Evolutionary conservation across 1,140 invertebrate species (phyloP).

Genomic region (Scaptomyza montana): DNA sequence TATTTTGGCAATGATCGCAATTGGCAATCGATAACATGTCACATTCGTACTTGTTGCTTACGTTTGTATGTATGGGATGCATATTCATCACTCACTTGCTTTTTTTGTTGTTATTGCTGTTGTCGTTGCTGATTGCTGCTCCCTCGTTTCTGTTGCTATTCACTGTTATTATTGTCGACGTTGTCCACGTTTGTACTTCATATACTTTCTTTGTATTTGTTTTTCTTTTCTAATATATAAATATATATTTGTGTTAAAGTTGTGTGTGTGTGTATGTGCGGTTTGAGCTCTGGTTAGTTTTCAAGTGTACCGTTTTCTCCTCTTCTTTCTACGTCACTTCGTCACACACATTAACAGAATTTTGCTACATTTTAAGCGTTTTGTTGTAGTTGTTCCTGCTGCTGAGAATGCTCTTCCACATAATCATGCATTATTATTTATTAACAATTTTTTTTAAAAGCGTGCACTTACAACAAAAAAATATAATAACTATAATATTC

Average conservation of each 20-base stretch:
- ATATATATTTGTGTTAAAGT: slow-evolving; percentile 17
- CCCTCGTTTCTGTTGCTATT: slow-evolving; percentile 29
- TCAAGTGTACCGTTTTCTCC: slow-evolving; percentile 20
- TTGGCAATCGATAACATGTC: slow-evolving; percentile 30
- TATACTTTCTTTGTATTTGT: slow-evolving; percentile 31
- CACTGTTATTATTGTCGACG: slow-evolving; percentile 34
- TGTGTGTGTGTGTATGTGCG: slow-evolving; percentile 17
- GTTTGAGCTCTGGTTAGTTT: slow-evolving; percentile 38
- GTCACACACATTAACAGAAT: slow-evolving; percentile 48
- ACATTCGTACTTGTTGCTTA: slow-evolving; percentile 5
- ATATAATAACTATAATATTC: neutral
- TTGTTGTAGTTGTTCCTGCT: slow-evolving; percentile 25
- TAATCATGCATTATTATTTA: neutral
- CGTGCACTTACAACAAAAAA: slow-evolving; percentile 44
- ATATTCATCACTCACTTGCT: slow-evolving; percentile 34
- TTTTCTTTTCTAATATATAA: slow-evolving; percentile 1
- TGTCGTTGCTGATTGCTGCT: slow-evolving; percentile 20
- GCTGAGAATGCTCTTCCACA: slow-evolving; percentile 15
- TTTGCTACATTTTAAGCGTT: slow-evolving; percentile 43
- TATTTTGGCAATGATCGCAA: slow-evolving; percentile 24
- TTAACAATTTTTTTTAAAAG: neutral
- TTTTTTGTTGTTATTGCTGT: slow-evolving; percentile 31
- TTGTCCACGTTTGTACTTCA: slow-evolving; percentile 48
- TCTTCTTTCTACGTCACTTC: slow-evolving; percentile 42
- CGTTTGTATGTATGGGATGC: neutral